Evolutionary conservation across 1,140 invertebrate genomes (phyloP).

Genomic region (Aleiodes sp.): DNA sequence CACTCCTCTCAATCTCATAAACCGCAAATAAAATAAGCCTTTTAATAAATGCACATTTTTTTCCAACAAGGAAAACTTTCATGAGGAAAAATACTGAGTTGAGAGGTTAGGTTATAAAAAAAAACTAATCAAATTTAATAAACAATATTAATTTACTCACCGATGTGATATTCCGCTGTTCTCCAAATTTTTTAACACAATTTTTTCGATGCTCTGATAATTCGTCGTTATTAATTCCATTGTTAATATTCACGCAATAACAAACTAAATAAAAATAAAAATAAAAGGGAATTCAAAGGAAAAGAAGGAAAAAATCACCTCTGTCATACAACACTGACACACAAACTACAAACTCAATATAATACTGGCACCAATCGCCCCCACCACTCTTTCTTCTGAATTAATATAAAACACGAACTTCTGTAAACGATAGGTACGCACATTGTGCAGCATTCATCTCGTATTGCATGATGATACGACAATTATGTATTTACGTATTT

Average conservation of each 20-base stretch:
- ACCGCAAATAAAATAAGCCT: neutral
- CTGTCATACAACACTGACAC: neutral
- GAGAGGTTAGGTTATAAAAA: neutral
- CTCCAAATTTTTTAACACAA: slow-evolving; percentile 32
- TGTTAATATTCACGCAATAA: slow-evolving; percentile 8
- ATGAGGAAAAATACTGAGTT: neutral
- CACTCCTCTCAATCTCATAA: no score
- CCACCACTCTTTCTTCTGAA: neutral
- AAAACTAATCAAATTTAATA: neutral
- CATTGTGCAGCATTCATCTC: neutral
- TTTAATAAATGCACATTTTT: neutral
- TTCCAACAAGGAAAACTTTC: slow-evolving; percentile 36
- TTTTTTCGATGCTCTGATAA: slow-evolving; percentile 33
- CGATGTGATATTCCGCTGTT: slow-evolving; percentile 36
- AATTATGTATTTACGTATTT: slow-evolving; percentile 15
- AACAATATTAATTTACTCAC: slow-evolving; percentile 34
- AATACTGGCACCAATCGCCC: neutral
- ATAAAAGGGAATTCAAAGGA: no score
- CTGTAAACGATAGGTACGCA: neutral
- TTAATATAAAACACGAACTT: neutral
- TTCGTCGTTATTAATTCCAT: slow-evolving; percentile 38
- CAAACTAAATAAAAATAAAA: neutral
- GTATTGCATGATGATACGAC: slow-evolving; percentile 16
- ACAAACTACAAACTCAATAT: neutral
- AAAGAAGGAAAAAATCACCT: neutral